Base-by-base conservation (phyloP, 2,113 vertebrate species). In the Anas platyrhynchos region DNA sequence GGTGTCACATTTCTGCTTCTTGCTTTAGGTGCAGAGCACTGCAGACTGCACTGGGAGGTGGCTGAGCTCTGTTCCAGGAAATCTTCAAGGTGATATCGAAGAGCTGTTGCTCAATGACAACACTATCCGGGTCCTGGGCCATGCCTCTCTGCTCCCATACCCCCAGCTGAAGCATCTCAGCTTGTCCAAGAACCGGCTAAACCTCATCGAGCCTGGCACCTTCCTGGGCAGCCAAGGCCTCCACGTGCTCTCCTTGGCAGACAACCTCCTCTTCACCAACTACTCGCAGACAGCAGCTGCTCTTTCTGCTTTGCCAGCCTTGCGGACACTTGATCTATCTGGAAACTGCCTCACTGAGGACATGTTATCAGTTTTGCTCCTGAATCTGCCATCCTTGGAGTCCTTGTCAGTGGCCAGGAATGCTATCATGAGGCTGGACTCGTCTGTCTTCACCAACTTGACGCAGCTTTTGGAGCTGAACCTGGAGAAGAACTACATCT, bases 401-500 rank as follows among this genome's bases (percentile, higher is more conserved):
- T 98, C 97, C 32, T 97, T 99, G 68, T 98, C 98, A 13, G 94
- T 99, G 91, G 98, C 99, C 1, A 98, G 98, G 80, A 99, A 99
- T 67, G 46, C 97, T 38, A 94, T 99, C 90, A 97, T 97, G 97
- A 98, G 99, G 76, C 90, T 99, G 55, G 99, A 99, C 16, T 98
- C 98, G 0, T 97, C 94, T 0, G 56, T 95, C 6, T 99, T 99
- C 58, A 94, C 78, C 7, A 98, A 98, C 77, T 96, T 99, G 65
- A 96, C 95, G 32, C 97, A 97, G 43, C 98, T 99, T 41, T 96
- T 96, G 92, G 98, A 99, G 75, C 97, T 99, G 52, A 98, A 99
- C 96, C 87, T 99, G 67, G 98, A 99, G 93, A 97, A 97, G 74
- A 99, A 99, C 96, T 94, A 98, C 82, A 98, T 99, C 90, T 99